Evolutionary conservation across 2,888 invertebrate species (phyloP).

Genomic region (Trachelus iudaicus): DNA sequence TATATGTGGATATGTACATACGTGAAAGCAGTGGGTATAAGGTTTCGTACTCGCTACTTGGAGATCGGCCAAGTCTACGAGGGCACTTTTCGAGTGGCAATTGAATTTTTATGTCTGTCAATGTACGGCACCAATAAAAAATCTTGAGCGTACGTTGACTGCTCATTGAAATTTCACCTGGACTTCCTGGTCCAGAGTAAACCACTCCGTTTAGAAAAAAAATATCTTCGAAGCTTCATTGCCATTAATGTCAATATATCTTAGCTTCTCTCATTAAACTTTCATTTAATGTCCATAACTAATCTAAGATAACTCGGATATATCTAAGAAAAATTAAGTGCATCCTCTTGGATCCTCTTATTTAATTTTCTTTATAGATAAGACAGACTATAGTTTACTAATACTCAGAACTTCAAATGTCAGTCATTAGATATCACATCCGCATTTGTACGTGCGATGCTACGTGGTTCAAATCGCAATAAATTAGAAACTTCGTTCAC

Average conservation of each 20-base stretch:
- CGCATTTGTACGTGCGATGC: neutral
- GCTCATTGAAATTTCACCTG: neutral
- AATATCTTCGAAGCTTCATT: neutral
- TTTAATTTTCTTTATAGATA: neutral
- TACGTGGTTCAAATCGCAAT: constrained; percentile 10
- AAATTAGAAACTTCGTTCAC: constrained; percentile 18
- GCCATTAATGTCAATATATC: neutral
- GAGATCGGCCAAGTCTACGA: constrained; percentile 42
- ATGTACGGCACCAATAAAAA: neutral
- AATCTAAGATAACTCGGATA: neutral
- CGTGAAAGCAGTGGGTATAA: constrained; percentile 8
- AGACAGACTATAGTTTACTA: neutral
- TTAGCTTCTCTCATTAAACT: neutral
- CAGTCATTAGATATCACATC: constrained; percentile 5
- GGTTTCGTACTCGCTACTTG: constrained; percentile 37
- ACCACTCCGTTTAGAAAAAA: neutral
- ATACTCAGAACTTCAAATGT: neutral
- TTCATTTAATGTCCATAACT: neutral
- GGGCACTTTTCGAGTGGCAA: constrained; percentile 33
- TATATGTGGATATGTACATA: neutral
- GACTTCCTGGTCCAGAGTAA: neutral
- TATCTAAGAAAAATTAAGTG: neutral
- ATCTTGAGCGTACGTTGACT: neutral
- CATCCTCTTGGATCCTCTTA: neutral
- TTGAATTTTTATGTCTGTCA: constrained; percentile 42